Conservation (phyloP, 1,140 invertebrate genomes). For the Sitophilus oryzae region DNA sequence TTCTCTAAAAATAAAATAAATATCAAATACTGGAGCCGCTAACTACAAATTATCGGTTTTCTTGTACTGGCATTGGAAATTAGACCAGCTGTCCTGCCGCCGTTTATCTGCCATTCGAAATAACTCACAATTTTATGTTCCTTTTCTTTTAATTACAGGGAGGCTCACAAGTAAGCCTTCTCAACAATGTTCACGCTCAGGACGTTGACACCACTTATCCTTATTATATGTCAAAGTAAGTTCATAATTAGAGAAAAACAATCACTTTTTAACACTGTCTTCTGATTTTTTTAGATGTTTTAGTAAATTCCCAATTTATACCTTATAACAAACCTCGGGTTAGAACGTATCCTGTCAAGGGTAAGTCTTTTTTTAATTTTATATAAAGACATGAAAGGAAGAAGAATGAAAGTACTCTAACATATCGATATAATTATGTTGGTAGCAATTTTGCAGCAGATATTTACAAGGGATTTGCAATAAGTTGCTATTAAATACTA, state of each 20-base stretch:
- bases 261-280: neutral
- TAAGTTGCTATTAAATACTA: too few relatives aligned
- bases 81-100: constrained; percentile 10
- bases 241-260: too few relatives aligned
- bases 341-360: constrained; percentile 15
- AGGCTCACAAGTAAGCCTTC: constrained; percentile 14
- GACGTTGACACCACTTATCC: constrained; percentile 9
- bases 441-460: too few relatives aligned
- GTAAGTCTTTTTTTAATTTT: constrained; percentile 9
- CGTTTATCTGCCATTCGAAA: constrained; percentile 1
- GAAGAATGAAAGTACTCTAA: neutral
- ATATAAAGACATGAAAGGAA: neutral
- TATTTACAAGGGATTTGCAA: too few relatives aligned
- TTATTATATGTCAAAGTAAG: constrained; percentile 13
- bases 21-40: constrained; percentile 3
- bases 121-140: neutral
- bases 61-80: constrained; percentile 6
- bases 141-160: constrained; percentile 10
- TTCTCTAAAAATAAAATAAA: constrained; percentile 11
- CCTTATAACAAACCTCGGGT: constrained; percentile 4
- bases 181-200: constrained; percentile 15
- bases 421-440: too few relatives aligned
- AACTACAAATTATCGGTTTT: constrained; percentile 12
- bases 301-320: constrained; percentile 14
- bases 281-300: constrained; percentile 5